Evolutionary conservation across 2,113 vertebrate genomes (phyloP), one percentile per base, ranked within the genome.

Genomic region (Ploceus nigricollis): DNA sequence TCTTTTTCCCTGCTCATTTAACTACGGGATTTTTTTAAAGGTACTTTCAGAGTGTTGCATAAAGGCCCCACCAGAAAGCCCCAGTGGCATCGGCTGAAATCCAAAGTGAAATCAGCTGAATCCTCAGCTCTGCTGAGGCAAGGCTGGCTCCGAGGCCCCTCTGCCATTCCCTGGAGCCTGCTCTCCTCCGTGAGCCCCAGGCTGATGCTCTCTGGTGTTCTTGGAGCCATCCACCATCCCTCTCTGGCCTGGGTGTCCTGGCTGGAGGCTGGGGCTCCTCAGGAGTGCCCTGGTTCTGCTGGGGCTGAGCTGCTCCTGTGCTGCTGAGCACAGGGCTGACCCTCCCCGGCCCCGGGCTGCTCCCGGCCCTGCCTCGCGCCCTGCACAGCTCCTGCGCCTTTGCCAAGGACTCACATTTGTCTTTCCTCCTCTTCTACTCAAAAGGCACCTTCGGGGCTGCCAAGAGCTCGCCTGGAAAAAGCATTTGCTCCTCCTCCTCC

Each of bases 181-280:
- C 44, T 57, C 16, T 17, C 23, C 30, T 35, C 69, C 2, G 0
- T 1, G 35, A 70, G 37, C 39, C 60, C 51, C 20, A 7, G 28
- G 1, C 11, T 7, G 35, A 5, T 27, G 40, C 64, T 78, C 47
- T 2, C 31, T 10, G 57, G 16, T 22, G 30, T 1, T 24, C 58
- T 8, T 3, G 11, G 69, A 39, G 28, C 39, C 48, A 23, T 87
- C 93, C 91, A 77, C n/a, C n/a, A n/a, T n/a, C n/a, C n/a, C n/a
- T n/a, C n/a, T n/a, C n/a, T n/a, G n/a, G n/a, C n/a, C n/a, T n/a
- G n/a, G n/a, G n/a, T n/a, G n/a, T n/a, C n/a, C n/a, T n/a, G n/a
- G n/a, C 96, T 91, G 96, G 94, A 96, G 95, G 83, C 94, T 91
- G 96, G 93, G n/a, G n/a, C 97, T 97, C 77, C 44, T n/a, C 66